Conservation (phyloP, 2,113 vertebrate genomes). For the Pomatorhinus ruficollis region DNA sequence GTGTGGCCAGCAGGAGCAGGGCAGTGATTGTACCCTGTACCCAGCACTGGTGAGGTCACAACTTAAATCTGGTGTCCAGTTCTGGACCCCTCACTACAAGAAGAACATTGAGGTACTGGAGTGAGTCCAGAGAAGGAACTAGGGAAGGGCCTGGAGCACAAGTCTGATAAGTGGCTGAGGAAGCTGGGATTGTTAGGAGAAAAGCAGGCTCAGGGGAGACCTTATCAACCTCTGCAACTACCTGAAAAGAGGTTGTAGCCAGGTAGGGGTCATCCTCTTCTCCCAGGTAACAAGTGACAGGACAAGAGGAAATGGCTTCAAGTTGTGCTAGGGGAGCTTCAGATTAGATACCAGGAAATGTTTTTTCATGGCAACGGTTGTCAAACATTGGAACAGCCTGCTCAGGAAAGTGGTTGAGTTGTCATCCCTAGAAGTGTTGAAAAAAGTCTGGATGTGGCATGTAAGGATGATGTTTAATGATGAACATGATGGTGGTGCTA, state of each 20-base stretch:
- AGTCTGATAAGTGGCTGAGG: not conserved
- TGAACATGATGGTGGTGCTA: not conserved
- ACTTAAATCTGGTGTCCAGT: not conserved
- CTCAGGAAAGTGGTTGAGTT: not conserved
- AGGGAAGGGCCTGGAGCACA: not conserved
- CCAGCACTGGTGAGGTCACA: accelerated
- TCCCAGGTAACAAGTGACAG: not conserved
- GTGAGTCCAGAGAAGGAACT: not conserved
- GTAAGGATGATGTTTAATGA: not conserved
- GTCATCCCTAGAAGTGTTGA: not conserved
- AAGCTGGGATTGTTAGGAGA: not conserved
- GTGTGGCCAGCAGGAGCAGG: not conserved
- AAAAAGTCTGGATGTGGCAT: not conserved
- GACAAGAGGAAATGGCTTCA: not conserved
- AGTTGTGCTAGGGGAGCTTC: not conserved
- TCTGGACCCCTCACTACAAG: not conserved
- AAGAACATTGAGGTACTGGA: not conserved
- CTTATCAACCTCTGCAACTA: not conserved
- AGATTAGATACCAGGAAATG: not conserved
- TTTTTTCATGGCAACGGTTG: not conserved
- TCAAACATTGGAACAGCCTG: not conserved
- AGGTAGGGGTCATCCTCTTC: not conserved
- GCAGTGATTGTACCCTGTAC: not conserved
- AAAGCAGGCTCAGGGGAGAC: not conserved
- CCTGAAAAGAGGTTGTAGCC: not conserved